These are phyloP conservation scores for Tachycineta bicolor DNA, from an alignment of 2,113 vertebrate species.

Conservation along the genomic window DNA sequence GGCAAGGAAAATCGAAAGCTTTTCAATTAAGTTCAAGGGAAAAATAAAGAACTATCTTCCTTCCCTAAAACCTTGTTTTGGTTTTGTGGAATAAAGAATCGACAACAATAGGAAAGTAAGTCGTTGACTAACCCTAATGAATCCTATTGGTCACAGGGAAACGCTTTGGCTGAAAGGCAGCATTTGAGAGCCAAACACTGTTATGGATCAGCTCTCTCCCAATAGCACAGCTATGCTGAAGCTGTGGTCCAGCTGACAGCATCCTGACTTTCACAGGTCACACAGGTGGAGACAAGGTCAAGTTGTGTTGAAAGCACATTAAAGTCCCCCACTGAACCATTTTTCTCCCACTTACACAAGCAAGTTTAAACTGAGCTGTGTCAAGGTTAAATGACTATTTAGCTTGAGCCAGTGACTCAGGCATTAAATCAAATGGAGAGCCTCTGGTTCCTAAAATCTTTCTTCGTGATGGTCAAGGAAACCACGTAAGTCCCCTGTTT, in stretches of 20 bases:
- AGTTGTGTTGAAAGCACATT: neutral
- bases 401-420: neutral
- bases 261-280: neutral
- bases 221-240: neutral
- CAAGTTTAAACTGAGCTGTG: neutral
- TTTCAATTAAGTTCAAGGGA: neutral
- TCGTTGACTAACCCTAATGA: neutral
- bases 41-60: neutral
- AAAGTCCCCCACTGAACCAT: neutral
- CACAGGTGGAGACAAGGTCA: neutral
- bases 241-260: neutral
- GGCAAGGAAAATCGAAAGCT: neutral
- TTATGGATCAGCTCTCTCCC: neutral
- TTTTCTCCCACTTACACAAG: neutral
- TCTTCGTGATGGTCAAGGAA: neutral
- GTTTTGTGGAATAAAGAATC: neutral
- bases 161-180: neutral
- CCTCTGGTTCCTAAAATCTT: neutral
- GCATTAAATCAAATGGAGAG: neutral
- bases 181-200: neutral
- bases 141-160: neutral
- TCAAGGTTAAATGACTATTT: constrained; percentile 13
- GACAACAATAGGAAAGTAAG: neutral
- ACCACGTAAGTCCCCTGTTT: neutral
- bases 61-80: neutral